Percentiles rank a stretch among this genome's conserved stretches.
phyloP scores from a whole-genome alignment of 2,888 invertebrate species.

The Conus canariensis region DNA sequence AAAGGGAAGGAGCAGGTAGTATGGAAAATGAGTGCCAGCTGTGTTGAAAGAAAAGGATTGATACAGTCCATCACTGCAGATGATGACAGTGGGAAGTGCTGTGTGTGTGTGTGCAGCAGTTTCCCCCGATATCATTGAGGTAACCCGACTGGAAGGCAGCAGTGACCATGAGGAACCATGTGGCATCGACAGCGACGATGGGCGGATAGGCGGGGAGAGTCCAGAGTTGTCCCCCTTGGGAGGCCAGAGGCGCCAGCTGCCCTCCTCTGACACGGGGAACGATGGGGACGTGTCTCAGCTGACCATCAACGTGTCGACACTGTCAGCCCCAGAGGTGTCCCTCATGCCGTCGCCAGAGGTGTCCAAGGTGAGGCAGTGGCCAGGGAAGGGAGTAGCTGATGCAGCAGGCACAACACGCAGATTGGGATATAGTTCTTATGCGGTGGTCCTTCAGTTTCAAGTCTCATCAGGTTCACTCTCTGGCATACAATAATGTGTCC shows the following conservation, averaged over 20 bases:
- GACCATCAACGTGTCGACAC: constrained; percentile 67
- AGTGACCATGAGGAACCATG: constrained; percentile 59
- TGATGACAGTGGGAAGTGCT: too few species aligned
- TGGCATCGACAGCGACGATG: constrained; percentile 61
- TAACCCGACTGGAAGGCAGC: constrained; percentile 58
- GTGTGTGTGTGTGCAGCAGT: constrained; percentile 58
- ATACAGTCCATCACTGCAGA: too few species aligned
- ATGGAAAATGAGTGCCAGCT: too few species aligned
- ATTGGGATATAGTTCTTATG: background rate
- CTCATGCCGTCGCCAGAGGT: constrained; percentile 73
- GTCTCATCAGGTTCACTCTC: too few species aligned
- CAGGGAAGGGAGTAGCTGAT: too few species aligned
- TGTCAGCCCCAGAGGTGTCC: constrained; percentile 74
- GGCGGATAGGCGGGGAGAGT: constrained; percentile 57
- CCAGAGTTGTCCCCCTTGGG: constrained; percentile 52
- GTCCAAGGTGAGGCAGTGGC: constrained; percentile 60
- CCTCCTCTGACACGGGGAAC: constrained; percentile 46
- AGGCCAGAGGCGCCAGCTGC: constrained; percentile 41
- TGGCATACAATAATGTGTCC: too few species aligned
- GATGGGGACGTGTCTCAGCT: constrained; percentile 58
- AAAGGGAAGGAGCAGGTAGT: too few species aligned
- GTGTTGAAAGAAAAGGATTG: too few species aligned
- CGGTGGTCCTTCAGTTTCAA: too few species aligned
- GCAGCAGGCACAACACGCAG: background rate
- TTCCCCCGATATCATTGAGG: constrained; percentile 64